phyloP scores from a whole-genome alignment of 2,113 vertebrate genomes.

The Penelope pileata region DNA sequence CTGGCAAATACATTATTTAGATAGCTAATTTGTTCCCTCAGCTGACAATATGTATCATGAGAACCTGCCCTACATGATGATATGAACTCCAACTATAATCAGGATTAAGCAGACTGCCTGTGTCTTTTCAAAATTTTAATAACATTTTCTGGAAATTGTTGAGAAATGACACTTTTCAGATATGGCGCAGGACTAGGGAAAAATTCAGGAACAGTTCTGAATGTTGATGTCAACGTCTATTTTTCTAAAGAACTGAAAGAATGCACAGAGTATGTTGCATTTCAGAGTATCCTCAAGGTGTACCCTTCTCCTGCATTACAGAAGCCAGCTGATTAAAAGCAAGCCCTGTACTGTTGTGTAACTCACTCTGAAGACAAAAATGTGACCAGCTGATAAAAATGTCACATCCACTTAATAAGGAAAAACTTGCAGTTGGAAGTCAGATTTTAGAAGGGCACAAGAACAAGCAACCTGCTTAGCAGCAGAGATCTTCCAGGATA shows the following conservation, averaged over 20 bases:
- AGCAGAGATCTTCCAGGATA: slow-evolving; percentile 10
- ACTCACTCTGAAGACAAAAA: background rate
- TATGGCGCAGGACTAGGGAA: background rate
- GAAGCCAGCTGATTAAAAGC: background rate
- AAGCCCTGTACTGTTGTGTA: background rate
- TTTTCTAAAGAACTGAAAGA: background rate
- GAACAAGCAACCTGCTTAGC: background rate
- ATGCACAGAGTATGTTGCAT: background rate
- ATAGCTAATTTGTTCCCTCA: background rate
- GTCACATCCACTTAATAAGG: background rate
- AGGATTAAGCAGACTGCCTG: background rate
- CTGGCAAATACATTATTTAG: background rate
- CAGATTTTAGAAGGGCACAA: background rate
- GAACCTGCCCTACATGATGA: background rate
- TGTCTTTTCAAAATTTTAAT: background rate
- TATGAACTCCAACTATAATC: background rate
- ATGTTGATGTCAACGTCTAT: background rate
- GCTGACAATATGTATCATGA: fast-evolving
- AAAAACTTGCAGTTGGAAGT: background rate
- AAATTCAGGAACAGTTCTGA: background rate
- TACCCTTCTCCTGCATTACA: background rate
- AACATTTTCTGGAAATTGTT: background rate
- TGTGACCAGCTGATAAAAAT: background rate
- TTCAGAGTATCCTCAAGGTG: background rate
- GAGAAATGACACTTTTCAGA: background rate